Conservation (phyloP, 2,797 vertebrate species). For the Galaxias olidus region DNA sequence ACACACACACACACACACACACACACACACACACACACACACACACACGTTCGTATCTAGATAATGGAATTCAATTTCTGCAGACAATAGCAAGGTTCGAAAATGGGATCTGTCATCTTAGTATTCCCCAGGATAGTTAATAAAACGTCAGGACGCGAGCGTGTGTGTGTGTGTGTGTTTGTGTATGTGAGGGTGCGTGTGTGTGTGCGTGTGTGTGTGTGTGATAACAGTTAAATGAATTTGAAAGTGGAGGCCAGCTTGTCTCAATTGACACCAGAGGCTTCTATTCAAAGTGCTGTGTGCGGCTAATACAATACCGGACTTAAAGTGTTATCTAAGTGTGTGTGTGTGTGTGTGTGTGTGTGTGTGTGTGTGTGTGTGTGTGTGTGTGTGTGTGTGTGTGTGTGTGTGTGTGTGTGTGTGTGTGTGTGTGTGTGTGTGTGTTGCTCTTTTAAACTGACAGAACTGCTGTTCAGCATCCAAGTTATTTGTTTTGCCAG, state of each 20-base stretch:
- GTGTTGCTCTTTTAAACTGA: background rate
- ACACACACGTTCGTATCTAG: background rate
- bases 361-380: background rate
- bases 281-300: too few relatives aligned
- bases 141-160: slow-evolving; percentile 17
- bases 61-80: background rate
- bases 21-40: slow-evolving; percentile 3
- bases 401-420: background rate
- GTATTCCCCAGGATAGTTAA: slow-evolving; percentile 15
- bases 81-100: too few relatives aligned
- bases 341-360: slow-evolving; percentile 6
- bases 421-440: slow-evolving; percentile 1
- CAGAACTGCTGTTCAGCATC: background rate
- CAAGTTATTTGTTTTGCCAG: too few relatives aligned
- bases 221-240: too few relatives aligned
- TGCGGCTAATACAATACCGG: too few relatives aligned
- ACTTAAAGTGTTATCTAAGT: slow-evolving; percentile 1
- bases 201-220: background rate
- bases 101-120: too few relatives aligned
- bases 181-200: slow-evolving; percentile 10
- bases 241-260: too few relatives aligned
- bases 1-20: slow-evolving; percentile 1
- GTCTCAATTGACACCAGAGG: too few relatives aligned
- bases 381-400: slow-evolving; percentile 4
- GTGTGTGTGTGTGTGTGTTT: slow-evolving; percentile 5